Base-by-base conservation (phyloP, 2,888 invertebrate genomes). In the Ormyrus nitidulus region DNA sequence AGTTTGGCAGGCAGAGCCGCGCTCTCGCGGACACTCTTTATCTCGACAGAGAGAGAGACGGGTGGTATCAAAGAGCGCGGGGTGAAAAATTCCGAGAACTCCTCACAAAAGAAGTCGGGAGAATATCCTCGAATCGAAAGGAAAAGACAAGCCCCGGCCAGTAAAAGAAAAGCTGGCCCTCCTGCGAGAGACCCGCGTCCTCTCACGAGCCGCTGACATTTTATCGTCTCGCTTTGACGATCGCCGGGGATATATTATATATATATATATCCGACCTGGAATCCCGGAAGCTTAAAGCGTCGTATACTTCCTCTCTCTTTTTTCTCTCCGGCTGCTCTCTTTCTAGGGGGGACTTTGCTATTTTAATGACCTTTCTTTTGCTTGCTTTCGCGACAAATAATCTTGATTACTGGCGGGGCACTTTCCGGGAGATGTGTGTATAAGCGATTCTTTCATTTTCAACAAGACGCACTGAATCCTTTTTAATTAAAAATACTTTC, bases 161-260 rank as follows among this genome's bases (percentile, higher is more conserved):
- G 34, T 34, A 34, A 34, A 34, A 34, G 34, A 34, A 34, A 34
- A 66, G 10, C 13, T 46, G 9, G 48, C 10, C 58, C 69, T 69
- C 58, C 53, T n/a, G 46, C 56, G 9, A 34, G 8, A 34, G 8
- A 8, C 46, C 13, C 5, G 56, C 53, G 13, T 8, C 56, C 19
- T 19, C 34, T 34, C 34, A 34, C 34, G 34, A 34, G 34, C 8
- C 56, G 64, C 19, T 46, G 64, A 48, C 64, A 46, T 65, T 73
- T 73, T 73, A 73, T 73, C 54, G 48, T 34, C 54, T 54, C 54
- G 34, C 64, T 64, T 73, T 65, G 73, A 73, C 54, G 64, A 73
- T 69, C 69, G 9, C 34, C n/a, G 10, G n/a, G 46, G 13, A 51
- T 51, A 8, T 51, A 48, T 48, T 51, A 8, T 51, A 48, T 48